These are phyloP conservation scores for Periphyllus acericola DNA, from an alignment of 2,888 invertebrate genomes.

Conservation along the genomic window DNA sequence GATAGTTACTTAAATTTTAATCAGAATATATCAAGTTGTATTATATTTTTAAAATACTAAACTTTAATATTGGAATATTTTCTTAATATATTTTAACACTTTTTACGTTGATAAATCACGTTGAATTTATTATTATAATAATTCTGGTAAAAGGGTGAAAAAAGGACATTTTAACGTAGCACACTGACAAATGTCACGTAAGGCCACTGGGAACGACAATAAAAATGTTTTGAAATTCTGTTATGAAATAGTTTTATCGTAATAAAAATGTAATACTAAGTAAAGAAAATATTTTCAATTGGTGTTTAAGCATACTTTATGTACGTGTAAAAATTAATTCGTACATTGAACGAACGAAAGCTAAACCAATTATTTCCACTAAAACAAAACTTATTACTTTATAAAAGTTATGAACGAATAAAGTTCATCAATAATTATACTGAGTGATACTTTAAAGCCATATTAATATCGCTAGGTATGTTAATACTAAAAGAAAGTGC, in stretches of 20 bases:
- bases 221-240: background rate
- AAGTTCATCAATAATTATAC: too few species aligned
- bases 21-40: background rate
- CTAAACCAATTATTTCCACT: too few species aligned
- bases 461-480: too few species aligned
- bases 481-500: too few species aligned
- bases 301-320: too few species aligned
- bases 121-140: conserved; percentile 12
- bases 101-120: conserved; percentile 9
- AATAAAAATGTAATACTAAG: background rate
- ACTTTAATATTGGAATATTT: conserved; percentile 6
- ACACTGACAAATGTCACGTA: conserved; percentile 2
- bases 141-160: background rate
- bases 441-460: too few species aligned
- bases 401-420: too few species aligned
- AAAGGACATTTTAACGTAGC: background rate
- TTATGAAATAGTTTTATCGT: background rate
- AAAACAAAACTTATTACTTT: too few species aligned
- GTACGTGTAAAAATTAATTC: too few species aligned
- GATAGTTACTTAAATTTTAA: background rate
- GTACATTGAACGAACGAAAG: too few species aligned
- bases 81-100: background rate
- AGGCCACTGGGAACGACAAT: background rate
- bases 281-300: too few species aligned
- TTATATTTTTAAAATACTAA: background rate